Base-by-base conservation (phyloP, 1,140 invertebrate species). In the Contarinia nasturtii region DNA sequence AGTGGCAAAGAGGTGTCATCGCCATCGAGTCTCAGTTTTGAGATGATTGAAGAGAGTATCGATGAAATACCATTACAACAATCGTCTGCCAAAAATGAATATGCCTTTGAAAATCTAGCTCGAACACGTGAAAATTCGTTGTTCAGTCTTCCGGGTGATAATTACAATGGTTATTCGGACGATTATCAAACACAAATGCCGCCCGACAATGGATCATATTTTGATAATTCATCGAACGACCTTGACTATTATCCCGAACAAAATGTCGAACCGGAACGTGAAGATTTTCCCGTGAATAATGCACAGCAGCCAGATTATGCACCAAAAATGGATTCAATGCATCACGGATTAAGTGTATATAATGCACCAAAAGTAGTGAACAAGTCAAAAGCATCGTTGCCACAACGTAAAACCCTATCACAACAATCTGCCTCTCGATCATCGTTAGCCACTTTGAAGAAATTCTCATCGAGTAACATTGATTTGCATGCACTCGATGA, bases 261-360 rank as follows among this genome's bases (percentile, higher is more conserved):
- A 15, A 63, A 55, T 47, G 58, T 62, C 47, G 57, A 59, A 40
- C 56, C 53, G 48, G 60, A 63, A 40, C 55, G 59, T 36, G 61
- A 63, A 48, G 61, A 64, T 46, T 64, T 64, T 47, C 58, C 61
- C n/a, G 61, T 64, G 19, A 63, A 63, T 46, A 58, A 56, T 44
- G 57, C 48, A 11, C 50, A 53, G 47, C 44, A 57, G 36, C 50
- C 57, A 51, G 45, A 61, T 44, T 44, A 37, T 57, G 49, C 59
- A 55, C 41, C 60, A 57, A 51, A 48, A 56, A 15, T 53, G 40
- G 17, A 58, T 55, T 2, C 14, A 46, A 36, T 50, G 27, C 33
- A n/a, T 46, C 18, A n/a, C n/a, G 19, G 12, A 2, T 44, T 5
- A 20, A 44, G 12, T 20, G 19, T 7, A 34, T 1, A 20, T 37